Evolutionary conservation across 2,888 invertebrate genomes (phyloP), one percentile per base, ranked within the genome.

Genomic region (Merodon equestris): DNA sequence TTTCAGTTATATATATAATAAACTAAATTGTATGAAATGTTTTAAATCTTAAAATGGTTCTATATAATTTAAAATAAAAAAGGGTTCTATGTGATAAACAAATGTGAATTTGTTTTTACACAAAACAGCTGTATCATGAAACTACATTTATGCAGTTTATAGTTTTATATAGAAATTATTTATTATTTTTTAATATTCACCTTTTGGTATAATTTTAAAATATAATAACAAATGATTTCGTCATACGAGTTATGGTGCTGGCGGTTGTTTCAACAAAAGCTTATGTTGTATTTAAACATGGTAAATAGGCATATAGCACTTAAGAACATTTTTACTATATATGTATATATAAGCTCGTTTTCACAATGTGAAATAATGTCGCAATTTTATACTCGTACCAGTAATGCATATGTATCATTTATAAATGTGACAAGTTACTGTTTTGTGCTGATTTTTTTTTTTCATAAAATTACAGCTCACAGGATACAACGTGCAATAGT

Each of bases 381-480:
- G 53, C 44, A 53, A 18, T 68, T 57, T 40, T 50, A 60, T 47
- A 67, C 53, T 45, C 50, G 68, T 60, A 36, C 9, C 60, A 45
- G 47, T 60, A 71, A 51, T 66, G 60, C 45, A 81, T 60, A 82
- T 64, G 76, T 72, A 72, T 68, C 72, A 77, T 51, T 54, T 72
- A 72, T 63, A 60, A 53, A 71, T 17, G 44, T 60, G 68, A 70
- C 66, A 77, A 64, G 64, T 74, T 12, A 79, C 60, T 63, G 36
- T 63, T 51, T 79, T 82, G 82, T 82, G 82, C 82, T 82, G 74
- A 79, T 77, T 81, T 66, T 56, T 81, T 77, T 70, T 27, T 27
- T 27, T 27, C 27, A 27, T 27, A 82, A 76, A 66, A 71, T 66
- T 71, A 54, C 60, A 72, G 72, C 60, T 27, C 7, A 27, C 27